phyloP scores from a whole-genome alignment of 2,113 vertebrate genomes.

The Bujurquina vittata region DNA sequence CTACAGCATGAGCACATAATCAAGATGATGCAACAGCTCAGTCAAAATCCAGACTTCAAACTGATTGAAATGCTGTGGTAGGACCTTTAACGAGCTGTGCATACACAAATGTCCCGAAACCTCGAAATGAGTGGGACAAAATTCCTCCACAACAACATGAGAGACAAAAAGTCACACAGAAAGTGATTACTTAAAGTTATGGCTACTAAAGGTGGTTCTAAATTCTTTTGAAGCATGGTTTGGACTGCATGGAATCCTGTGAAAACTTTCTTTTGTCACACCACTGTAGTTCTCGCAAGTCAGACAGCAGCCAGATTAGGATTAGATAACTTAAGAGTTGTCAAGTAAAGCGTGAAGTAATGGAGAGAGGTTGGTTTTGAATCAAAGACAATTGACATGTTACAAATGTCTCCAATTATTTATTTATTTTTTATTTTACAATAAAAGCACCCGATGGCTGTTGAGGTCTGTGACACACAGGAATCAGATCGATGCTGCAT shows the following conservation, averaged over 20 bases:
- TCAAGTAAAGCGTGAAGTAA: not conserved
- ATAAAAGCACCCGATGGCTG: not conserved
- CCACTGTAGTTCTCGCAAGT: too few relatives aligned
- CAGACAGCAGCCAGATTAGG: not conserved
- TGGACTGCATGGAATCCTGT: not conserved
- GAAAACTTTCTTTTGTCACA: conserved; percentile 3
- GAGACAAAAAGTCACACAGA: not conserved
- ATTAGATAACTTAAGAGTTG: not conserved
- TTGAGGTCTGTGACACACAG: not conserved
- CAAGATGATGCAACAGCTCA: not conserved
- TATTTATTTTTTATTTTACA: accelerated
- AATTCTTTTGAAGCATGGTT: not conserved
- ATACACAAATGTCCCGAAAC: not conserved
- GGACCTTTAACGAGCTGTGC: not conserved
- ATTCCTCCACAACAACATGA: not conserved
- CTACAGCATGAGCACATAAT: not conserved
- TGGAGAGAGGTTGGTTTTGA: not conserved
- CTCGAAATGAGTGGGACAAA: not conserved
- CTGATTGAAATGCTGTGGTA: not conserved
- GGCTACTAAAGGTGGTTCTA: not conserved
- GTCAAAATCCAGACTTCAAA: not conserved
- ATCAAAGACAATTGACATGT: not conserved
- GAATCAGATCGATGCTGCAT: conserved; percentile 8
- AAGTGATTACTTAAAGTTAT: not conserved
- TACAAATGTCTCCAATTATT: not conserved